These are phyloP conservation scores for Celastrina argiolus DNA, from an alignment of 2,888 invertebrate genomes.

Conservation along the genomic window DNA sequence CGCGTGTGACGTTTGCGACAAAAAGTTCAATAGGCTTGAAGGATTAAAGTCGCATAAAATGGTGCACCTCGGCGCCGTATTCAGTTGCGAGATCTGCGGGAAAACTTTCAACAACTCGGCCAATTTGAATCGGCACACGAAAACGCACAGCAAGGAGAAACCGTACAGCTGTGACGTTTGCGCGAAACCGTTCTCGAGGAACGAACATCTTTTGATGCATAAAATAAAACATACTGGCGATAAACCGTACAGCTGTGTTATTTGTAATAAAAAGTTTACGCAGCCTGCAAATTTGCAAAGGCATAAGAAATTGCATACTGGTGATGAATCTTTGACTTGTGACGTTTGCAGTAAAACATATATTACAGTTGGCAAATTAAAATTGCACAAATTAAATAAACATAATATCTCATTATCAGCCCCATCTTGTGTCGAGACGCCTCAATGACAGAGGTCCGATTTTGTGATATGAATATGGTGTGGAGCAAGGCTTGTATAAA, in stretches of 20 bases:
- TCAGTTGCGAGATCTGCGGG: neutral
- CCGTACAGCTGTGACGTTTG: neutral
- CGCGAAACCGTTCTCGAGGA: neutral
- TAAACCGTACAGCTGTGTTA: neutral
- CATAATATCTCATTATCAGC: neutral
- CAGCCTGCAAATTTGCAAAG: neutral
- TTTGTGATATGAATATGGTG: no score
- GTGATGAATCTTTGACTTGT: neutral
- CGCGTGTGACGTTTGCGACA: neutral
- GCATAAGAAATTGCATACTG: neutral
- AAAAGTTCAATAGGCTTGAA: neutral
- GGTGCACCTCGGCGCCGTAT: neutral
- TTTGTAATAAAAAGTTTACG: neutral
- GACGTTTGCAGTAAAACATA: neutral
- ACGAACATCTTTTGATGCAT: neutral
- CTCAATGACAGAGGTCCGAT: no score
- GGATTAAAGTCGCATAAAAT: neutral
- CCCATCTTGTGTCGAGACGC: neutral
- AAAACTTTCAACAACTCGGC: neutral
- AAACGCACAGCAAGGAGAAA: neutral
- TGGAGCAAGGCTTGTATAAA: no score
- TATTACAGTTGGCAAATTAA: neutral
- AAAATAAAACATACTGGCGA: neutral
- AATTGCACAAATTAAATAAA: neutral
- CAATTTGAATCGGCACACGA: neutral